A percentile compares a stretch with the other conserved stretches of the same genome.
These are phyloP conservation scores for Trichosurus vulpecula DNA, from an alignment of 2,797 vertebrate species.

Conservation along the genomic window DNA sequence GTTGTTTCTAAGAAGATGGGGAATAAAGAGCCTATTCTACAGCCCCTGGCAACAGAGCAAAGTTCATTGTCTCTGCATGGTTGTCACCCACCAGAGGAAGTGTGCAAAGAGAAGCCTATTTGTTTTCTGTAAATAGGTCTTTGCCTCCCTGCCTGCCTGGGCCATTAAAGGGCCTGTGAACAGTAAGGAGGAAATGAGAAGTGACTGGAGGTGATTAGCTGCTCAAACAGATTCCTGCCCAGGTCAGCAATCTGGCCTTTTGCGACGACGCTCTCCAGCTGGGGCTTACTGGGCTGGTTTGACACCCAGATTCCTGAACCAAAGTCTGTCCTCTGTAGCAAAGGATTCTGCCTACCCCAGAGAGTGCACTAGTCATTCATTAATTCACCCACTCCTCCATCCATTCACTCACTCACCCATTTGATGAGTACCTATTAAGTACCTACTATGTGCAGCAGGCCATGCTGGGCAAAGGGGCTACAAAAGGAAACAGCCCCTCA, in stretches of 20 bases:
- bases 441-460: neutral
- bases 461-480: neutral
- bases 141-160: neutral
- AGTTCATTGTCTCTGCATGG: accelerated
- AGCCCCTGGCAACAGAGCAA: neutral
- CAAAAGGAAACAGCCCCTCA: neutral
- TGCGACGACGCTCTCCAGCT: neutral
- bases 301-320: neutral
- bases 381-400: neutral
- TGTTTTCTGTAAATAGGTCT: constrained; percentile 8
- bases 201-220: neutral
- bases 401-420: neutral
- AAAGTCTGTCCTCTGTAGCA: neutral
- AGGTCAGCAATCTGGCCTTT: neutral
- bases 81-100: neutral
- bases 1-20: constrained; percentile 55
- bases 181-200: neutral
- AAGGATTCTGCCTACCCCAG: neutral
- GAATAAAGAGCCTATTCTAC: neutral
- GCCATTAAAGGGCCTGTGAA: neutral
- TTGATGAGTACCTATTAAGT: neutral
- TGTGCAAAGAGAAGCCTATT: neutral
- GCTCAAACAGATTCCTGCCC: neutral
- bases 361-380: neutral
- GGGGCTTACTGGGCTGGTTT: neutral